Base-by-base conservation (phyloP, 2,113 vertebrate genomes). In the Podocnemis expansa region DNA sequence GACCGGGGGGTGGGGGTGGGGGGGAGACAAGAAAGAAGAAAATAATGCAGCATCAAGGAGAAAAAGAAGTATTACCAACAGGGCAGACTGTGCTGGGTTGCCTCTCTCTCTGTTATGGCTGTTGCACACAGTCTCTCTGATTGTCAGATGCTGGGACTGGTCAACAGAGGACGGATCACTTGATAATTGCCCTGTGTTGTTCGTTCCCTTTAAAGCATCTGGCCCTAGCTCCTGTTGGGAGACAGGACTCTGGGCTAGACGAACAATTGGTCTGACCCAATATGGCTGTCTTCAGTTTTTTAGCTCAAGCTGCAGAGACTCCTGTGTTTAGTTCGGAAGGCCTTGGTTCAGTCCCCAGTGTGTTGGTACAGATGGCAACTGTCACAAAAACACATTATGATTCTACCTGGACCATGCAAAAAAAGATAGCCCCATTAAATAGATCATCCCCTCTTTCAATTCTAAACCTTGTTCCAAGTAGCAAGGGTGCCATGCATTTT, bases 321-420 rank as follows among this genome's bases (percentile, higher is more conserved):
- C 21, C 58, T 22, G 41, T 52, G 31, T 91, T 22, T 41, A 55
- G 38, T 12, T 41, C 75, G 31, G 41, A 79, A 76, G 10, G 47
- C 31, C n/a, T 51, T 52, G 85, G 49, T 22, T 88, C 1, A 1
- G 91, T 90, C 52, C 8, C 29, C 82, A 19, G 0, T 0, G 51
- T 13, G 34, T 6, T 76, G 87, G 43, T 10, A 51, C 79, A 54
- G 73, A 45, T 8, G 25, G 73, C 4, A 24, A 16, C 4, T 16
- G 85, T 2, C 84, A 85, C 49, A 78, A 43, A 84, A 87, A 80
- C 8, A 5, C 0, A 0, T 0, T 49, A 63, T 52, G 87, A 73
- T 76, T 56, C 43, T 80, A 45, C 14, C 14, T 12, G 73, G 78
- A 16, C 22, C 88, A 25, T 1, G 47, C 55, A 70, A 93, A 51